Evolutionary conservation across 2,888 invertebrate species (phyloP), one percentile per base, ranked within the genome.

Genomic region (Dasypolia templi): DNA sequence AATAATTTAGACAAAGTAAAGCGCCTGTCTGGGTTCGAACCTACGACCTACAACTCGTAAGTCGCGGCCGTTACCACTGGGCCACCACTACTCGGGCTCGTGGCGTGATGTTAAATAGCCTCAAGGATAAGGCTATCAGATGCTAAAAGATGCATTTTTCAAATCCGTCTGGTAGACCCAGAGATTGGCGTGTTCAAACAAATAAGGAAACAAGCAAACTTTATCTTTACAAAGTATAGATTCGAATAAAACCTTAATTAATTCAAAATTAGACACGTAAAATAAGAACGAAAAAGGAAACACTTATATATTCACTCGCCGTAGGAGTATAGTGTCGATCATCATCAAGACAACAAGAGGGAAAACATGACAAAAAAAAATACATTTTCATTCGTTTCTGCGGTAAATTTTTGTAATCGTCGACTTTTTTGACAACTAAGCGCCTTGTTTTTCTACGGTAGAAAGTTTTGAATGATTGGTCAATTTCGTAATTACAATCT

Each of bases 401-500:
- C 61, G 55, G 70, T 82, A 42, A 70, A 69, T 76, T 62, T 61
- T 44, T 9, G 49, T 77, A 51, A 77, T 70, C 55, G 29, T 46
- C 12, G 77, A 62, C 19, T 56, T 78, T 77, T 81, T 78, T 67
- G 42, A 59, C 49, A 64, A n/a, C 5, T 49, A 35, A 26, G 17
- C 17, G 35, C 46, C 14, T 66, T 58, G 61, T 83, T 73, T 77
- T 79, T 72, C 14, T n/a, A 62, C 55, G 1, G 55, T 64, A 85
- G 83, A 85, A 85, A 83, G 83, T 83, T 85, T 61, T 46, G 44
- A 75, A 72, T 75, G 63, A 65, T 78, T 82, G 78, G 35, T n/a
- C 71, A 79, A 79, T 79, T 73, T 71, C 73, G 64, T 69, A 66
- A 72, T 71, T 75, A 82, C 56, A 19, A 68, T 61, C 69, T 76